A percentile compares a stretch with the other conserved stretches of the same genome.
These are phyloP conservation scores for Rhagoletis zephyria DNA, from an alignment of 1,140 invertebrate genomes.

Conservation along the genomic window DNA sequence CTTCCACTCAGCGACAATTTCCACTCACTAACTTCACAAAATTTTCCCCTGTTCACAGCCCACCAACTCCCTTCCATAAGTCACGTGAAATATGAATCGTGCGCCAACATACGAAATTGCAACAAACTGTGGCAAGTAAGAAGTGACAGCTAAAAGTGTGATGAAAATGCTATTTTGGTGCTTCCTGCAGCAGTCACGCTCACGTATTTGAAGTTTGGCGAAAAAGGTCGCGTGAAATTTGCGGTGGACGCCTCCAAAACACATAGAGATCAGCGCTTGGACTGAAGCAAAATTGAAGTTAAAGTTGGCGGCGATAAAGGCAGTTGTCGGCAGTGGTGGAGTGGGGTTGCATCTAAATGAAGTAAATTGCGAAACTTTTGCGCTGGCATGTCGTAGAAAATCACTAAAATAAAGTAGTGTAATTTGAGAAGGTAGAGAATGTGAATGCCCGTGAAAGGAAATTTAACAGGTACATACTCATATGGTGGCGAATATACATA, in stretches of 20 bases:
- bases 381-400: slow-evolving; percentile 32
- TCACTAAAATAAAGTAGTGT: slow-evolving; percentile 48
- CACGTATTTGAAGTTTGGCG: background rate
- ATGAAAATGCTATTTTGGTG: slow-evolving; percentile 41
- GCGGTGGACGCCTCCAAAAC: background rate
- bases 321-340: background rate
- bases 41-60: background rate
- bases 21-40: background rate
- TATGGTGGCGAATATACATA: too few relatives aligned
- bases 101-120: slow-evolving; percentile 28
- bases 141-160: slow-evolving; percentile 27
- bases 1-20: background rate
- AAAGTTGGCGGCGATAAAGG: background rate
- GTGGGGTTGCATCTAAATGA: background rate
- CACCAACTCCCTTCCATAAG: background rate
- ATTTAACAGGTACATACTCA: background rate
- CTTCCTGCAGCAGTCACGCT: background rate
- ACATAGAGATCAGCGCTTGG: background rate
- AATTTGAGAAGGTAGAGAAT: background rate
- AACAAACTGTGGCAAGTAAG: background rate
- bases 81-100: slow-evolving; percentile 18
- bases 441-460: background rate
- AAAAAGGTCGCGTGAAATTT: slow-evolving; percentile 33
- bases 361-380: slow-evolving; percentile 51
- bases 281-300: background rate